These are phyloP conservation scores for Philereme vetulata DNA, from an alignment of 2,888 invertebrate genomes.

Conservation along the genomic window DNA sequence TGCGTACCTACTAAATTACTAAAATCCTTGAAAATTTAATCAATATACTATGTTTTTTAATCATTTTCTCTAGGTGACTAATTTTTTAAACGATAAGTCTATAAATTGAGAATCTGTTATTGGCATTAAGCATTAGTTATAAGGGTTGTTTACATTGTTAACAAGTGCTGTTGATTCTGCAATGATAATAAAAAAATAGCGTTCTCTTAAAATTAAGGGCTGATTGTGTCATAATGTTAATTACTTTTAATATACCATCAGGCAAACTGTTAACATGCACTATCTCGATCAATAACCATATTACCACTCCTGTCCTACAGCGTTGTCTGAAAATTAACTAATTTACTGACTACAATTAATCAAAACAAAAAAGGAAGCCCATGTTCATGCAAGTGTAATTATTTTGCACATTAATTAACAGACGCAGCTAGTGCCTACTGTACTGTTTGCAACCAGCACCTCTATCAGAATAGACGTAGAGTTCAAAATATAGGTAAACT, in stretches of 20 bases:
- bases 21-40: too few relatives aligned
- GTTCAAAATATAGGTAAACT: slow-evolving; percentile 15
- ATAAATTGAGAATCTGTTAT: too few relatives aligned
- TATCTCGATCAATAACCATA: slow-evolving; percentile 26
- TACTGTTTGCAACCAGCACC: slow-evolving; percentile 5
- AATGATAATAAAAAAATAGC: too few relatives aligned
- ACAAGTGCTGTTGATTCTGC: too few relatives aligned
- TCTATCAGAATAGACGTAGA: slow-evolving; percentile 23
- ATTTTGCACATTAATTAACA: slow-evolving; percentile 83
- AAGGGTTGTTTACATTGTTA: too few relatives aligned
- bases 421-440: slow-evolving; percentile 32
- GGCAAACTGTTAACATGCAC: slow-evolving; percentile 16
- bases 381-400: slow-evolving; percentile 77
- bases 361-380: slow-evolving; percentile 81
- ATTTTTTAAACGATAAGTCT: too few relatives aligned
- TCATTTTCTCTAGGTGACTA: too few relatives aligned
- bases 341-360: slow-evolving; percentile 77
- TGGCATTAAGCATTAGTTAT: too few relatives aligned
- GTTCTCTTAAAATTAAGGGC: background rate
- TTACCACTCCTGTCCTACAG: slow-evolving; percentile 32
- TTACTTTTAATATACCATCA: slow-evolving; percentile 22
- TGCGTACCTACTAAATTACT: too few relatives aligned
- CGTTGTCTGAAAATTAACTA: slow-evolving; percentile 63
- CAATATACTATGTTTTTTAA: too few relatives aligned
- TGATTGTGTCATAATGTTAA: slow-evolving; percentile 20